These are phyloP conservation scores for Catonia carolina DNA, from an alignment of 2,888 invertebrate species.

Conservation along the genomic window DNA sequence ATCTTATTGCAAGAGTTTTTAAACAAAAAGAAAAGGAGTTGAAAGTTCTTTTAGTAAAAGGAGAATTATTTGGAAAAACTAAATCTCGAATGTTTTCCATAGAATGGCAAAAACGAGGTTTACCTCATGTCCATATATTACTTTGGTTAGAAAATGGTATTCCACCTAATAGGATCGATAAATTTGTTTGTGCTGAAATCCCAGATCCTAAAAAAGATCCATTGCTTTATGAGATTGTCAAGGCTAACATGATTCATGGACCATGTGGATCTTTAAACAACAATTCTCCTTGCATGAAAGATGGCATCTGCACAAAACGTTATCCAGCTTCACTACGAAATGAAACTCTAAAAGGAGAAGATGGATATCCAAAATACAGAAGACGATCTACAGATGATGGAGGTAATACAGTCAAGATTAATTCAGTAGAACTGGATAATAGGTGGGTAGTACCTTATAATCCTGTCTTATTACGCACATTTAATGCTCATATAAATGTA, in stretches of 20 bases:
- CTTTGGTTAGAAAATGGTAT: conserved; percentile 6
- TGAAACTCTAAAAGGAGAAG: conserved; percentile 33
- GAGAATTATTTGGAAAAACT: conserved; percentile 25
- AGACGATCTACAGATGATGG: conserved; percentile 26
- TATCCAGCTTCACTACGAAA: conserved; percentile 31
- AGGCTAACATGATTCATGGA: conserved; percentile 40
- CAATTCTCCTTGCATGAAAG: conserved; percentile 34
- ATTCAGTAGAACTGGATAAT: conserved; percentile 29
- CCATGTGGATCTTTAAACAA: conserved; percentile 31
- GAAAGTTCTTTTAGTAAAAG: conserved; percentile 24
- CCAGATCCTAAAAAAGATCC: conserved; percentile 34
- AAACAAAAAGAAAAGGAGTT: conserved; percentile 26
- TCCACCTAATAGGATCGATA: conserved; percentile 25
- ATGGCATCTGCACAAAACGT: conserved; percentile 33
- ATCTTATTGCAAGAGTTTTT: conserved; percentile 25
- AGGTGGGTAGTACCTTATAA: conserved; percentile 32
- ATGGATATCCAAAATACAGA: conserved; percentile 36
- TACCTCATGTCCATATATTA: too few species aligned
- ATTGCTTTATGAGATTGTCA: conserved; percentile 34
- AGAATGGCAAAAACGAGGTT: conserved; percentile 25
- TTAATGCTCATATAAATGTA: conserved; percentile 36
- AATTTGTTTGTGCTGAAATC: too few species aligned
- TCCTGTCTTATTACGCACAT: conserved; percentile 30
- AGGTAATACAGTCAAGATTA: conserved; percentile 27
- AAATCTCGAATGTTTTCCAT: conserved; percentile 35